Percentiles rank a stretch among this genome's conserved stretches.
Conservation (phyloP, 2,113 vertebrate species). For the Microtus ochrogaster region DNA sequence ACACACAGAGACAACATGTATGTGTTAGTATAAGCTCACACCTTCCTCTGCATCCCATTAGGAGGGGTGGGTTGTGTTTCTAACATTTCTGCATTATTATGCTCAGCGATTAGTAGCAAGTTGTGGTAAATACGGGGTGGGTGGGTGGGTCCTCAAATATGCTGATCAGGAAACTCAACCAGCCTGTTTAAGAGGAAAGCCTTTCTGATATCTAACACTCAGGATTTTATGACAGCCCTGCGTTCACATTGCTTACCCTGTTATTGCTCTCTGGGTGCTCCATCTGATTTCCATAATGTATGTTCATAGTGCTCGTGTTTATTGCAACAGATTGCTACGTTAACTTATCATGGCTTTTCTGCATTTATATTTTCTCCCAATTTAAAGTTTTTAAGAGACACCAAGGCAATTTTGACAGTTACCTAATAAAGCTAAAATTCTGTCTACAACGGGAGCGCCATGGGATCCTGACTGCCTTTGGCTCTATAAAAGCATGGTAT, state of each 20-base stretch:
- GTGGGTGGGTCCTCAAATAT: neutral
- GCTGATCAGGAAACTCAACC: constrained; percentile 32
- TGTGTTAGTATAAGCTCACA: neutral
- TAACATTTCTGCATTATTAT: neutral
- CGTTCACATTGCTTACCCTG: neutral
- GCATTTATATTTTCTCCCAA: constrained; percentile 59
- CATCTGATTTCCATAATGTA: constrained; percentile 71
- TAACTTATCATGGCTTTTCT: constrained; percentile 60
- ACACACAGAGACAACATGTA: neutral
- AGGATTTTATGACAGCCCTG: neutral
- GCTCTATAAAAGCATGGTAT: constrained; percentile 18
- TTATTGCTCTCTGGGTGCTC: constrained; percentile 43
- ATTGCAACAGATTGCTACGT: constrained; percentile 71
- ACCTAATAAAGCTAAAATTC: constrained; percentile 73
- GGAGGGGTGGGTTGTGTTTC: neutral
- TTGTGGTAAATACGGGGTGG: neutral
- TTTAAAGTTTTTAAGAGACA: constrained; percentile 74
- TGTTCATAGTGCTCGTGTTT: constrained; percentile 50
- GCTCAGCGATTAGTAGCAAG: neutral
- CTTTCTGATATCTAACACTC: constrained; percentile 11
- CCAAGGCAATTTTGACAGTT: constrained; percentile 71
- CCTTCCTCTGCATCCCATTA: neutral
- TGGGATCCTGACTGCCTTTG: constrained; percentile 49
- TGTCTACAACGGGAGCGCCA: neutral
- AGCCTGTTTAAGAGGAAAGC: constrained; percentile 40